Percentiles rank a stretch among this genome's conserved stretches.
Evolutionary conservation across 2,888 invertebrate genomes (phyloP).

Genomic region (Alitta virens): DNA sequence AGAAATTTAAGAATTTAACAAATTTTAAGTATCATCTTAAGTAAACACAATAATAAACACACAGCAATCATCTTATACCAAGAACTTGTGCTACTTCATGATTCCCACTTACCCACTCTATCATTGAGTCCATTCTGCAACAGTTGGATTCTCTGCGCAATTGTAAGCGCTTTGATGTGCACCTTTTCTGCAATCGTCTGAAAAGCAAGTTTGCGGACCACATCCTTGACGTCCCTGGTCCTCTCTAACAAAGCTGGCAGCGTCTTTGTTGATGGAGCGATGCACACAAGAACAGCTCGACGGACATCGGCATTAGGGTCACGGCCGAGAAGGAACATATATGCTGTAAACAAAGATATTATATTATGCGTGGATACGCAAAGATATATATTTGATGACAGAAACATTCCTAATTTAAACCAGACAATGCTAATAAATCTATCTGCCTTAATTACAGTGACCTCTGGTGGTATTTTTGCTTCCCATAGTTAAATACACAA

Average conservation of each 20-base stretch:
- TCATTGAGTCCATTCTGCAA: conserved; percentile 68
- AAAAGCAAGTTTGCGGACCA: conserved; percentile 68
- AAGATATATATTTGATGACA: too few species aligned
- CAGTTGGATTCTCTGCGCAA: conserved; percentile 66
- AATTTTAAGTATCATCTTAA: too few species aligned
- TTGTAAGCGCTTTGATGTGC: conserved; percentile 64
- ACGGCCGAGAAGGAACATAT: conserved; percentile 48
- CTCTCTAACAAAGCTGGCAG: conserved; percentile 71
- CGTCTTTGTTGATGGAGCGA: conserved; percentile 72
- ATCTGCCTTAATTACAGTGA: too few species aligned
- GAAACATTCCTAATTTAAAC: too few species aligned
- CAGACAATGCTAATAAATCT: too few species aligned
- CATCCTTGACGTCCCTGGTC: conserved; percentile 74
- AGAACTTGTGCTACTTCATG: conserved; percentile 27
- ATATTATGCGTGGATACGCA: too few species aligned
- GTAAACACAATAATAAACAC: too few species aligned
- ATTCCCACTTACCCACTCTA: conserved; percentile 58
- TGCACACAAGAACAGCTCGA: conserved; percentile 69
- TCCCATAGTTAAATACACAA: too few species aligned
- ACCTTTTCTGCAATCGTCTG: conserved; percentile 60
- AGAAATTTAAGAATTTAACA: too few species aligned
- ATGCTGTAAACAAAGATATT: conserved; percentile 38
- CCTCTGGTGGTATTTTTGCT: too few species aligned
- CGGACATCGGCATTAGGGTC: conserved; percentile 77
- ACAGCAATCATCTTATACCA: too few species aligned